Base-by-base conservation (phyloP, 2,797 vertebrate species). In the Eremophila alpestris region DNA sequence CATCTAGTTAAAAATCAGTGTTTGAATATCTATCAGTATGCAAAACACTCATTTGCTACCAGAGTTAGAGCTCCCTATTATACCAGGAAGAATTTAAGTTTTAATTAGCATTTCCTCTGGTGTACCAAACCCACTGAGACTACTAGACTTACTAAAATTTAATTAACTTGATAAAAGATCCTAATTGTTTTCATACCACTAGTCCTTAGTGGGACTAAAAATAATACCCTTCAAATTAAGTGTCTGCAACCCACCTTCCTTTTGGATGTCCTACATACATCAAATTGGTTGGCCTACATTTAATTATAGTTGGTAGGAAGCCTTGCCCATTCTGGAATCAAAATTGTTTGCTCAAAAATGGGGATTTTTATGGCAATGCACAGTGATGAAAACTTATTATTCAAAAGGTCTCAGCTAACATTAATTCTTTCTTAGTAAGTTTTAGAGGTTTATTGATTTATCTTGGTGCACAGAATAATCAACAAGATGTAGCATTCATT, bases 101-200 rank as follows among this genome's bases (percentile, higher is more conserved):
- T 98, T 99, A 98, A 99, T 99, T 98, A 98, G 98, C 98, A 97
- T 97, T 98, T 98, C 97, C 98, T 98, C 98, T 98, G 96, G 98
- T 98, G 98, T 97, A 98, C 95, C 87, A 98, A 98, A 97, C 97
- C 98, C 97, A 94, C 95, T 89, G 98, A 98, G 98, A 98, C 98
- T 98, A 98, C 97, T 97, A 97, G 98, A 98, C 98, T 98, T 98
- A 98, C 98, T 98, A 98, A 98, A 98, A 98, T 98, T 98, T 99
- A 99, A 99, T 99, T 99, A 99, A 99, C 98, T 98, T 97, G 97
- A 98, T 98, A 98, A 98, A 98, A 98, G 98, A 97, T 97, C 98
- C 98, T 98, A 99, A 99, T 98, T 98, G 98, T 98, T 99, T 98
- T 98, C 96, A 80, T 97, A 96, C 97, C 97, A 97, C 96, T 94